A percentile compares a stretch with the other conserved stretches of the same genome.
phyloP scores from a whole-genome alignment of 53 echinoderm and acorn worm genomes.

The Arbacia lixula region DNA sequence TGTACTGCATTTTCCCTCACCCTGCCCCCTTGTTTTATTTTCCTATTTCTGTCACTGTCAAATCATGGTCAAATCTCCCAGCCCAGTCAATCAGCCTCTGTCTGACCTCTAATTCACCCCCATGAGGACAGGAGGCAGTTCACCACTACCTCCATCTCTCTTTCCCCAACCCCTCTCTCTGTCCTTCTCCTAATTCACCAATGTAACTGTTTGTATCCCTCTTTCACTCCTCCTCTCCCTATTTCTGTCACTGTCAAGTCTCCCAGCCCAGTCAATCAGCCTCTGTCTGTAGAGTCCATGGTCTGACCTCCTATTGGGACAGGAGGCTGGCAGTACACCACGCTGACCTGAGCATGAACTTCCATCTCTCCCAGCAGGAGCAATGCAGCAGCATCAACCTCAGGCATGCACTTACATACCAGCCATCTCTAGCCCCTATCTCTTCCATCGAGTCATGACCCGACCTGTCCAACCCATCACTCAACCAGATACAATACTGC shows the following conservation, averaged over 20 bases:
- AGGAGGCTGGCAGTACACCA: too few relatives aligned
- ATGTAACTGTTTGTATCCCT: background rate
- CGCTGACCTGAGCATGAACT: too few relatives aligned
- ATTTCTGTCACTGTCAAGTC: too few relatives aligned
- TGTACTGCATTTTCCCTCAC: background rate
- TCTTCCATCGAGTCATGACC: too few relatives aligned
- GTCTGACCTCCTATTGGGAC: background rate
- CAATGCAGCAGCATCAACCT: too few relatives aligned
- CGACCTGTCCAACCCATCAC: too few relatives aligned
- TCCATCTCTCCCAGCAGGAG: too few relatives aligned
- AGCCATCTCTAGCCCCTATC: too few relatives aligned
- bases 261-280: conserved; percentile 1
- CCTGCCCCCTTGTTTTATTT: background rate
- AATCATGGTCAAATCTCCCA: too few relatives aligned
- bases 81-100: background rate
- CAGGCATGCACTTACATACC: too few relatives aligned
- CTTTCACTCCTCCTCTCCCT: background rate
- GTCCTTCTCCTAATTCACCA: background rate
- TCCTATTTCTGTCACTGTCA: conserved; percentile 1
- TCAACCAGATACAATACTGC: too few relatives aligned
- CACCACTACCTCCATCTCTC: background rate
- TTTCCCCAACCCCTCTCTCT: background rate
- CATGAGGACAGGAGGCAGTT: too few relatives aligned
- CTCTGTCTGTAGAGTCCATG: background rate
- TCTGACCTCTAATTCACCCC: background rate